Conservation (phyloP, 2,797 vertebrate species). For the Clarias laeviceps region DNA sequence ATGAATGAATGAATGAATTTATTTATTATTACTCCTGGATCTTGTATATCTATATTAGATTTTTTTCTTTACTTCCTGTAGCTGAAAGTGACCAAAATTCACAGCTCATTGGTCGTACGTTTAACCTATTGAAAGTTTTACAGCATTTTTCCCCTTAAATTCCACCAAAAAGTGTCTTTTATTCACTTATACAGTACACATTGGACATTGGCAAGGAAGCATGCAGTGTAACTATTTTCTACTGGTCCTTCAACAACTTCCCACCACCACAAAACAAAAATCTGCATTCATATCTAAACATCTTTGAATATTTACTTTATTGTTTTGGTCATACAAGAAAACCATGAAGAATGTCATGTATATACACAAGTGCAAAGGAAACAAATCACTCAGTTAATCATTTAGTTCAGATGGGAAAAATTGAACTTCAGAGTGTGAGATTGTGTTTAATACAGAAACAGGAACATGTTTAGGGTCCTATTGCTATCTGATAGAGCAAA, state of each 20-base stretch:
- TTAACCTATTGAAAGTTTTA: not conserved
- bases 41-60: not conserved
- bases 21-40: not conserved
- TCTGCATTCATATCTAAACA: constrained; percentile 21
- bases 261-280: not conserved
- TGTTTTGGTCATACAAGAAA: constrained; percentile 40
- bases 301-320: constrained; percentile 51
- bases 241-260: not conserved
- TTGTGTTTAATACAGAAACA: constrained; percentile 11
- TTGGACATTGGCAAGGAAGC: not conserved
- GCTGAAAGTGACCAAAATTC: not conserved
- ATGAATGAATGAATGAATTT: not conserved
- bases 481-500: constrained; percentile 12
- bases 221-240: not conserved
- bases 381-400: not conserved
- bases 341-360: constrained; percentile 17
- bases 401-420: not conserved
- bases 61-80: not conserved
- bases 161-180: not conserved
- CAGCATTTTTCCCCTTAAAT: not conserved
- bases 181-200: not conserved
- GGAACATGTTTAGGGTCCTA: not conserved
- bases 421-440: not conserved
- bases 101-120: not conserved
- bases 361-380: constrained; percentile 24